Evolutionary conservation across 2,113 vertebrate species (phyloP).

Genomic region (Emydocephalus ijimae): DNA sequence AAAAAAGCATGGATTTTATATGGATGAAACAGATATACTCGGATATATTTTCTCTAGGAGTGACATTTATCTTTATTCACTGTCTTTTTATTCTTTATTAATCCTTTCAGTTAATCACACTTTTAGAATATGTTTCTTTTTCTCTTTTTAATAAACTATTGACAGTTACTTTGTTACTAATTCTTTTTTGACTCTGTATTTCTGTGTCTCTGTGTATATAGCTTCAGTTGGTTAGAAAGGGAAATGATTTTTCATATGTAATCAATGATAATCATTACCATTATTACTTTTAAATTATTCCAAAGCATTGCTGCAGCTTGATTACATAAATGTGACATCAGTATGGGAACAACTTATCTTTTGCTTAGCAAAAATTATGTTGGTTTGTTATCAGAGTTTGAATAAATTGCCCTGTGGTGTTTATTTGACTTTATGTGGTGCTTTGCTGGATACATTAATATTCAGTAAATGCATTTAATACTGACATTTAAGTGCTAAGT

Average conservation of each 20-base stretch:
- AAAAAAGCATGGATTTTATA: not conserved
- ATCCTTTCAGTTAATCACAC: not conserved
- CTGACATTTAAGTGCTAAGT: not conserved
- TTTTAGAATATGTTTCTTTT: not conserved
- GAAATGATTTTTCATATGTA: not conserved
- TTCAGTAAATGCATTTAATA: not conserved
- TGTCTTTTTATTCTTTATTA: not conserved
- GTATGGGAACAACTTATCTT: not conserved
- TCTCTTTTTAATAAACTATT: not conserved
- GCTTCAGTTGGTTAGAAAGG: not conserved
- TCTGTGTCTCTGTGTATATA: not conserved
- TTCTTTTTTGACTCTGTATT: not conserved
- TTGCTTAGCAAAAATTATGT: not conserved
- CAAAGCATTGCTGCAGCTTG: not conserved
- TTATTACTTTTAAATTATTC: not conserved
- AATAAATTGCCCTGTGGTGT: not conserved
- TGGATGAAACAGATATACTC: not conserved
- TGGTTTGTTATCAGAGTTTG: not conserved
- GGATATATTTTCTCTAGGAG: not conserved
- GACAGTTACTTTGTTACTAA: not conserved
- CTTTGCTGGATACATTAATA: not conserved
- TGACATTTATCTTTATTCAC: not conserved
- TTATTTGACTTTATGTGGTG: not conserved
- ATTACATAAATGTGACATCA: not conserved
- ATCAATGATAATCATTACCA: not conserved